Evolutionary conservation across 1,140 invertebrate genomes (phyloP), one percentile per base, ranked within the genome.

Genomic region (Heterodera carotae): DNA sequence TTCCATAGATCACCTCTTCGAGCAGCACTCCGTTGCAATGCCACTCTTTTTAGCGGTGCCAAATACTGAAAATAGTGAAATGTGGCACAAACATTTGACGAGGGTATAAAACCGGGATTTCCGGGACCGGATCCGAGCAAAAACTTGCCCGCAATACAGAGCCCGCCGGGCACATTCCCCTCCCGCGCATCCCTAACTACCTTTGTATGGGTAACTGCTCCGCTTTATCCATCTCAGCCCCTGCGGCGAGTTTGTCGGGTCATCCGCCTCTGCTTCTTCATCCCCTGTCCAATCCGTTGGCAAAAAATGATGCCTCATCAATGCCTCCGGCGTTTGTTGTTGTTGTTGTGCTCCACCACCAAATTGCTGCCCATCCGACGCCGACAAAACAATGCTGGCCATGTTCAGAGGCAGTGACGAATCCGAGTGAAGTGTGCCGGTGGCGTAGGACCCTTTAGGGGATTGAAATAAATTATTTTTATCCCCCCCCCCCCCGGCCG

Each of bases 11-110:
- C 72, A 74, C 59, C 72, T 74, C 39, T 74, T 74, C 39, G 72
- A 74, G 59, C 72, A 74, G 64, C 72, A 74, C 64, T 74, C 72
- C 34, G 72, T 74, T 64, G 72, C 72, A 62, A 74, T 74, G 15
- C 72, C 72, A 64, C 72, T 74, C 31, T 74, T 74, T 36, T 74
- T 74, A 29, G 36, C n/a, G 1, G 72, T 43, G 25, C 56, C 72
- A 74, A 74, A 74, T 27, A 36, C 72, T 74, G 33, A 33, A 66
- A 66, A 66, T 31, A 12, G n/a, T 66, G 4, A 29, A 66, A 66
- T 31, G 25, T 25, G 1, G n/a, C n/a, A n/a, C 39, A 43, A 43
- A 43, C 0, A 43, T 8, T 43, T 43, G 12, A 43, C 39, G 0
- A 43, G n/a, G n/a, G n/a, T n/a, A n/a, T n/a, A n/a, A n/a, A n/a